phyloP scores from a whole-genome alignment of 2,888 invertebrate species.

The Thera obeliscata region DNA sequence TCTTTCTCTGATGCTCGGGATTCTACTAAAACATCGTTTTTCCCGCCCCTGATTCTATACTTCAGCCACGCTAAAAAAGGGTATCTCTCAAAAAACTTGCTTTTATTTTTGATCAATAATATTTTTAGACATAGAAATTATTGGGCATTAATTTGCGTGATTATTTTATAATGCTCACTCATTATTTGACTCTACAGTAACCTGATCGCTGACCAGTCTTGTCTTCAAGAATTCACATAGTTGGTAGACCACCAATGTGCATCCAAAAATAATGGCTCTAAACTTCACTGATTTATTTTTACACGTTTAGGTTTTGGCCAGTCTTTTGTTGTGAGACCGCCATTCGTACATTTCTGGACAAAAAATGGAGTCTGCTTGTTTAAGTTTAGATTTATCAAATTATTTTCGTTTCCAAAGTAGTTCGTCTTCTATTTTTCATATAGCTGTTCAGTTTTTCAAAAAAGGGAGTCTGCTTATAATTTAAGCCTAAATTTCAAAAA shows the following conservation, averaged over 20 bases:
- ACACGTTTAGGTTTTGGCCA: constrained; percentile 36
- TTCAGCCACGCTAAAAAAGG: too few species aligned
- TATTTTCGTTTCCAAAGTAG: too few species aligned
- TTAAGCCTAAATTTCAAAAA: too few species aligned
- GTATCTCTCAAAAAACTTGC: neutral
- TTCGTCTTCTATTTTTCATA: too few species aligned
- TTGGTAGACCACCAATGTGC: constrained; percentile 34
- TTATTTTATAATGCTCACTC: neutral
- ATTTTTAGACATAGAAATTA: neutral
- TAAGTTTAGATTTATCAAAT: too few species aligned
- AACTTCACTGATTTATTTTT: constrained; percentile 33
- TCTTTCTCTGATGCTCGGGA: too few species aligned
- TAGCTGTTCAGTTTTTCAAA: too few species aligned
- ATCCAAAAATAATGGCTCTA: constrained; percentile 20
- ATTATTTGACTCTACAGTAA: constrained; percentile 19
- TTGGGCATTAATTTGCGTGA: neutral
- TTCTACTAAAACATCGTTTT: too few species aligned
- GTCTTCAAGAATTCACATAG: constrained; percentile 24
- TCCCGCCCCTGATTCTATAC: too few species aligned
- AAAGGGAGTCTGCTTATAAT: too few species aligned
- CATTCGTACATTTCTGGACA: constrained; percentile 27
- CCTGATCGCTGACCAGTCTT: constrained; percentile 13
- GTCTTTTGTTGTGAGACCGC: constrained; percentile 34
- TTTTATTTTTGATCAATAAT: neutral
- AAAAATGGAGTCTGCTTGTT: neutral